These are phyloP conservation scores for Ectemnius lituratus DNA, from an alignment of 2,888 invertebrate genomes.

Conservation along the genomic window DNA sequence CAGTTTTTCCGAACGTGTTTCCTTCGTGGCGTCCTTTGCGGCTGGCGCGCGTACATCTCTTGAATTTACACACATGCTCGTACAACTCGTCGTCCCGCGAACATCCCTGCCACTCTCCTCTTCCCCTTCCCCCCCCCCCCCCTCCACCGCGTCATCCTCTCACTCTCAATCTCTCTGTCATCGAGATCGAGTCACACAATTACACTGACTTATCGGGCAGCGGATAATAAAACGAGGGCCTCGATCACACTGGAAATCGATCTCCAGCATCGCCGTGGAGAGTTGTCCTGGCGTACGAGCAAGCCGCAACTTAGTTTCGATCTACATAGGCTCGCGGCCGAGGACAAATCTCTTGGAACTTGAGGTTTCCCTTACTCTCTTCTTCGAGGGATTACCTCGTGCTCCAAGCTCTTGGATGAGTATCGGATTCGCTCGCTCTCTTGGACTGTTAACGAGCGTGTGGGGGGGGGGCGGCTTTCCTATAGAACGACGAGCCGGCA, in stretches of 20 bases:
- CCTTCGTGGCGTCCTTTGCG: conserved; percentile 42
- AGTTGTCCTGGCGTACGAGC: too few species aligned
- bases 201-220: background rate
- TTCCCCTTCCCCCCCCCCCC: background rate
- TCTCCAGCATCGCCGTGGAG: background rate
- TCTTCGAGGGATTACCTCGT: too few species aligned
- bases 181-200: background rate
- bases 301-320: too few species aligned
- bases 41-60: conserved; percentile 28
- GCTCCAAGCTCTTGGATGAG: too few species aligned
- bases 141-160: conserved; percentile 14
- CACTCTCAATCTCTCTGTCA: conserved; percentile 9
- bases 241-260: conserved; percentile 4
- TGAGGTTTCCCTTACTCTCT: too few species aligned
- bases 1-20: conserved; percentile 59
- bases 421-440: too few species aligned
- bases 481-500: background rate
- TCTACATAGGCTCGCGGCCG: too few species aligned
- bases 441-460: too few species aligned
- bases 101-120: conserved; percentile 20
- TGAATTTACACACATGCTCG: conserved; percentile 29
- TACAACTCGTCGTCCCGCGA: conserved; percentile 24
- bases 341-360: too few species aligned
- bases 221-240: background rate
- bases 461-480: too few species aligned